Evolutionary conservation across 2,113 vertebrate genomes (phyloP).

Genomic region (Atrichornis clamosus): DNA sequence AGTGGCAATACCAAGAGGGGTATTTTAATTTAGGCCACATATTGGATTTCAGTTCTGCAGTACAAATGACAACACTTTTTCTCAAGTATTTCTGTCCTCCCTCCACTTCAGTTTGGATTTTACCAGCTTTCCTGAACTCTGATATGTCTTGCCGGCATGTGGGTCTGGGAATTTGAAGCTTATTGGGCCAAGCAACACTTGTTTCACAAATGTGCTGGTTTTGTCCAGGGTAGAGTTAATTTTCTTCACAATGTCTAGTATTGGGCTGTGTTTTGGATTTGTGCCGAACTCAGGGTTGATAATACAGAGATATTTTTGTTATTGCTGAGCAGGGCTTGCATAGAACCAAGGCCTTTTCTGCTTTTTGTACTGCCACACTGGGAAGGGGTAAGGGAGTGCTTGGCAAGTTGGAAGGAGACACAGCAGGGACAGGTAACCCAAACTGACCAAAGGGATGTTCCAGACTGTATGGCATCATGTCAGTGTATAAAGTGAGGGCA

Average conservation of each 20-base stretch:
- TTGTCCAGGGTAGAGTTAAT: background rate
- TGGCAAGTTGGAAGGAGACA: background rate
- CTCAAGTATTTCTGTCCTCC: background rate
- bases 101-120: background rate
- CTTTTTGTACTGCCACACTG: background rate
- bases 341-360: background rate
- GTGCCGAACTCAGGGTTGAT: no score
- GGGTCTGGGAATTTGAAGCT: background rate
- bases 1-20: background rate
- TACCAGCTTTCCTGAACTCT: background rate
- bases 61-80: background rate
- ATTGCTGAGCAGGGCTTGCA: background rate
- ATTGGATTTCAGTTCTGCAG: background rate
- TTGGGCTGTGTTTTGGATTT: background rate
- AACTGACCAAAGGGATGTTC: background rate
- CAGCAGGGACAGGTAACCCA: background rate
- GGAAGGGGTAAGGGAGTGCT: background rate
- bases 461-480: background rate
- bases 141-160: background rate
- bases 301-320: background rate
- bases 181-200: background rate
- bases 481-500: fast-evolving
- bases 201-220: background rate
- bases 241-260: background rate
- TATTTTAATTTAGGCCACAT: background rate